phyloP scores from a whole-genome alignment of 2,113 vertebrate genomes.

The Aptenodytes patagonicus region DNA sequence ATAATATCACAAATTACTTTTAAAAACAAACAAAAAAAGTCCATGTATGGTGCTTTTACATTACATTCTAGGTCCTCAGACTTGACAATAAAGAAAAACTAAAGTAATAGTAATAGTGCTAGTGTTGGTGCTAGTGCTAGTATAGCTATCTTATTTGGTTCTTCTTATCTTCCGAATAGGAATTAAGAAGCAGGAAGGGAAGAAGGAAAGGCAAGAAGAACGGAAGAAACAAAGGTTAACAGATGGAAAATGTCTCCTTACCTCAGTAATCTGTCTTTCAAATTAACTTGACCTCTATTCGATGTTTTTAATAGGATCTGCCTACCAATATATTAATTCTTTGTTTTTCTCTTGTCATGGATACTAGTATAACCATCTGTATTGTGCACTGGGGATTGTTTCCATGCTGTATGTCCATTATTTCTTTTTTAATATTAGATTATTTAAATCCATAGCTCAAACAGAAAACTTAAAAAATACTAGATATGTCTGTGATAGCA shows the following conservation, averaged over 20 bases:
- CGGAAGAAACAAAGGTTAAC: neutral
- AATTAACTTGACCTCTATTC: neutral
- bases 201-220: neutral
- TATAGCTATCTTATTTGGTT: neutral
- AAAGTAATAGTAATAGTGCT: neutral
- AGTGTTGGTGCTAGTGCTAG: too few species aligned
- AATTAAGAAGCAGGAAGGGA: neutral
- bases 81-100: neutral
- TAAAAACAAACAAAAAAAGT: neutral
- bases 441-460: neutral
- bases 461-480: neutral
- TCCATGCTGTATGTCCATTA: neutral
- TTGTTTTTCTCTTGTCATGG: neutral
- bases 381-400: neutral
- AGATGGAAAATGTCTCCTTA: neutral
- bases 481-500: neutral
- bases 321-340: neutral
- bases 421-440: neutral
- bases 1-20: neutral
- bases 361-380: neutral
- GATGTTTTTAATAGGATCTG: neutral
- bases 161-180: neutral
- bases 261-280: neutral
- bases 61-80: neutral
- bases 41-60: neutral